Base-by-base conservation (phyloP, 1,140 invertebrate genomes). In the Tetragnatha versicolor region DNA sequence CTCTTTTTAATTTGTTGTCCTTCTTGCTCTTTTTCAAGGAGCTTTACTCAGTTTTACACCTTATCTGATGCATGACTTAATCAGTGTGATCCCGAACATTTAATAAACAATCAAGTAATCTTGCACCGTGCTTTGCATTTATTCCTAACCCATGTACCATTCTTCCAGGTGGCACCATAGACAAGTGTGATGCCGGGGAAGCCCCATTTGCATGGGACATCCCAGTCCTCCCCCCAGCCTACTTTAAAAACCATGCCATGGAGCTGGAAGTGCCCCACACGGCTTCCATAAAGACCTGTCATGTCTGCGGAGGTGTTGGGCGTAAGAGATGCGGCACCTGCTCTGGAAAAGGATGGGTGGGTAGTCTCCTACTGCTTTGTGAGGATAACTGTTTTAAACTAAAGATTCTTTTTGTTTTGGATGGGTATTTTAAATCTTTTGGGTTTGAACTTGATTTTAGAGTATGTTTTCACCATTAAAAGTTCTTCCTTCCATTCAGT, bases 181-280 rank as follows among this genome's bases (percentile, higher is more conserved):
- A 89, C 82, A 85, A 87, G 0, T 84, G 85, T 3, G 82, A 84
- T 3, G 84, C 85, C 80, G 89, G 88, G 4, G 73, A 82, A 20
- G 87, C 89, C 7, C 89, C 89, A 3, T 83, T 86, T 7, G 88
- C 89, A 5, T 90, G 89, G 89, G 88, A 89, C 33, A 87, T 90
- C 29, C 81, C 84, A 29, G 88, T 85, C 0, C 33, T 79, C 12
- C 86, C 87, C 25, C 81, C 85, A 2, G 80, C 84, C 31, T 80
- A 86, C 79, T 90, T 90, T 81, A 82, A 86, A 72, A 85, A 87
- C 79, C 84, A 86, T 75, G 85, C 86, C 12, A 85, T 86, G 63
- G 79, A 86, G 0, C 78, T 89, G 0, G 86, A 87, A 82, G 88
- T 90, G 1, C 90, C 90, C 29, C 88, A 90, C 81, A 90, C 90